Base-by-base conservation (phyloP, 2,797 vertebrate species). In the Platyrinchus mystaceus region DNA sequence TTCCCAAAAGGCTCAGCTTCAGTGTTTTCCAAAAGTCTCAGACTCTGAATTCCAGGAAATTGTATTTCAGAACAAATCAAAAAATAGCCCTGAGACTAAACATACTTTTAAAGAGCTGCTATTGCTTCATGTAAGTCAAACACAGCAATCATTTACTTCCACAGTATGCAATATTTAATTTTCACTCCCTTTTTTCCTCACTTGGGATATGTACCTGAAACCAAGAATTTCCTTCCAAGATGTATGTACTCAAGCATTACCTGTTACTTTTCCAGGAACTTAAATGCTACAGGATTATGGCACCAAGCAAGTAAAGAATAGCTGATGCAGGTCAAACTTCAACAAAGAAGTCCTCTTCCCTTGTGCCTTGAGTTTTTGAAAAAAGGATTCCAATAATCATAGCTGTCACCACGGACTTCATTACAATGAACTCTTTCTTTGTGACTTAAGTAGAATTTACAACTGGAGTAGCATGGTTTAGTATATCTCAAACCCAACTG, bases 51-150 rank as follows among this genome's bases (percentile, higher is more conserved):
- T 94, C 46, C 66, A 86, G 59, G 76, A 90, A 86, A 90, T 7
- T 36, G n/a, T 76, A 74, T 56, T 88, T 95, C 73, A 77, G 59
- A 91, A 81, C 44, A 88, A 92, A 77, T 46, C 18, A 75, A 90
- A 76, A 93, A 86, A 91, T 76, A 84, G 87, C 87, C 93, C 91
- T 95, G 89, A 95, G 85, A 94, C 53, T 85, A 94, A 91, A 93
- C 44, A 79, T n/a, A 76, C 46, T 50, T 91, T 83, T 75, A 36
- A 94, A 76, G 67, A 93, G 64, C 67, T 91, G 50, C 86, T 93
- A 69, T 86, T 94, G 78, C 58, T 88, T 89, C 83, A 94, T 0
- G 0, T 49, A 81, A 86, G 60, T 75, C 56, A 89, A 92, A 86
- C 24, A 64, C 22, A 94, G 34, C 26, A 47, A 67, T 58, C 27